Conservation (phyloP, 30 jellyfish, hydroid and myxozoan species). For the Aurelia aurita complex sp. Pacific region DNA sequence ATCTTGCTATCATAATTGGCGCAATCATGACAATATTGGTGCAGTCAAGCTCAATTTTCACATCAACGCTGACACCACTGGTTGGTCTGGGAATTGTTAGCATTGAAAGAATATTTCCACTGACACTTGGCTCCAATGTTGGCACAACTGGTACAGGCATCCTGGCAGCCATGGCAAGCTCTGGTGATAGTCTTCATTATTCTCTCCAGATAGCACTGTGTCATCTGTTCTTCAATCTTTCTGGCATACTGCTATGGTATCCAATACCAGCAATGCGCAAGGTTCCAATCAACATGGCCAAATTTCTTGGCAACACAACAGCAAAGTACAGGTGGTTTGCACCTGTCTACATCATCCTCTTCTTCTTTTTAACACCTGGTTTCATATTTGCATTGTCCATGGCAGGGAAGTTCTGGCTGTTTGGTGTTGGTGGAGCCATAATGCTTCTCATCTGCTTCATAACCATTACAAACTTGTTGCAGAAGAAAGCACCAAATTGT, state of each 20-base stretch:
- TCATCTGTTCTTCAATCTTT: conserved; percentile 87
- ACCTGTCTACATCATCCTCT: conserved; percentile 66
- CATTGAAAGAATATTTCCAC: conserved; percentile 78
- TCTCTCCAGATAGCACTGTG: conserved; percentile 91
- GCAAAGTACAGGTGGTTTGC: conserved; percentile 99
- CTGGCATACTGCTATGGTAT: conserved; percentile 90
- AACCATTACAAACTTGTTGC: conserved; percentile 65
- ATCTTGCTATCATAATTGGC: conserved; percentile 84
- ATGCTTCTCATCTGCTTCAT: conserved; percentile 36
- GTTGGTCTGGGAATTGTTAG: conserved; percentile 94
- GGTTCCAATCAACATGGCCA: conserved; percentile 85
- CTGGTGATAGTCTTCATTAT: conserved; percentile 64
- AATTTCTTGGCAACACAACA: conserved; percentile 86
- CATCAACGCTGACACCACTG: conserved; percentile 94
- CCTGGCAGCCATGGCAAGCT: conserved; percentile 94
- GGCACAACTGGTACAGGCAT: conserved; percentile 96
- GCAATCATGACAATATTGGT: conserved; percentile 91
- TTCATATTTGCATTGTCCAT: conserved; percentile 74
- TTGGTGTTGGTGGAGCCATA: conserved; percentile 53
- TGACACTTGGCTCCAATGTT: conserved; percentile 90
- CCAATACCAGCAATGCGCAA: conserved; percentile 84
- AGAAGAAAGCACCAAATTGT: conserved; percentile 40
- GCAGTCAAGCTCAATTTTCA: conserved; percentile 94
- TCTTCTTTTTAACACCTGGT: conserved; percentile 80
- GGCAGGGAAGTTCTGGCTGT: conserved; percentile 77